phyloP scores from a whole-genome alignment of 2,113 vertebrate genomes.

The Hyperopisus bebe region DNA sequence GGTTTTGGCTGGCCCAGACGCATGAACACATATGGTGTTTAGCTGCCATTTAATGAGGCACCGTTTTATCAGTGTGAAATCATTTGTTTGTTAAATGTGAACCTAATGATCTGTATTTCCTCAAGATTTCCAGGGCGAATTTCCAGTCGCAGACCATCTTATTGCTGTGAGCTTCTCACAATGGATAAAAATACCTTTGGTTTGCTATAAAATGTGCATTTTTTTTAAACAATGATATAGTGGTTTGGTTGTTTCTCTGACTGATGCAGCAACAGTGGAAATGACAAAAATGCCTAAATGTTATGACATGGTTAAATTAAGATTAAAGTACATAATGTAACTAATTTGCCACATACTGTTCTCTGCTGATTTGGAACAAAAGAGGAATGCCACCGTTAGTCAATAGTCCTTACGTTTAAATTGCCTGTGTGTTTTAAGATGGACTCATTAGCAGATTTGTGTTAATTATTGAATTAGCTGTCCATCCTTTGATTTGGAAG shows the following conservation, averaged over 20 bases:
- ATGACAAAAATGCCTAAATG: background rate
- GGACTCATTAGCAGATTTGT: background rate
- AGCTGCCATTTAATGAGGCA: background rate
- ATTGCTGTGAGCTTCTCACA: background rate
- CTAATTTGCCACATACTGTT: background rate
- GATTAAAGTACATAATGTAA: background rate
- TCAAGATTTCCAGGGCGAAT: background rate
- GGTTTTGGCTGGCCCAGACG: background rate
- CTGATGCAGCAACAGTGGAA: background rate
- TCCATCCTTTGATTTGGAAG: background rate
- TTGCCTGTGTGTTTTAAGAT: background rate
- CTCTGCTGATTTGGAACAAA: background rate
- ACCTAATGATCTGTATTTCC: conserved; percentile 2
- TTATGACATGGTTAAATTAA: background rate
- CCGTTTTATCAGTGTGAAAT: background rate
- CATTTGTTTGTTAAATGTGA: conserved; percentile 13
- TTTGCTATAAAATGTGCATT: background rate
- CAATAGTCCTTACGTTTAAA: background rate
- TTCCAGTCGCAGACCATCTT: background rate
- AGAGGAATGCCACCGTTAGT: background rate
- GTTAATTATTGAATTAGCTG: background rate
- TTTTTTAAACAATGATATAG: background rate
- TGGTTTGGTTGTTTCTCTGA: background rate
- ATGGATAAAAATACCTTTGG: background rate
- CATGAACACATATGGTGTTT: background rate